Base-by-base conservation (phyloP, 2,113 vertebrate species). In the Peucedramus taeniatus region DNA sequence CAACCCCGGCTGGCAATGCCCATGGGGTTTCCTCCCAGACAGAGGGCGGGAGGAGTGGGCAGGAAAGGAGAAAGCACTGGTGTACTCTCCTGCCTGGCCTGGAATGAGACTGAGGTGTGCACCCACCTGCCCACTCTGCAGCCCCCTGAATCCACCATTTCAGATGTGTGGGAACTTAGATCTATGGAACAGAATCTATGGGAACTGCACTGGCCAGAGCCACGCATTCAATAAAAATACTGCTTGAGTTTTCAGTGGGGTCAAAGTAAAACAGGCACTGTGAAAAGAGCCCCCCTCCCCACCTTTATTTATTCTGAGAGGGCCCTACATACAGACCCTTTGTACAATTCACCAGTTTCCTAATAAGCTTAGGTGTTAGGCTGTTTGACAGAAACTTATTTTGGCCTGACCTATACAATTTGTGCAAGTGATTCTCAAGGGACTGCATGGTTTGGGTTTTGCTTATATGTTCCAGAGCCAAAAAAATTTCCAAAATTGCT, bases 331-430 rank as follows among this genome's bases (percentile, higher is more conserved):
- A 72, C 57, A 90, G 83, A 87, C 68, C 74, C 70, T 92, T 83
- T 56, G 89, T 83, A 92, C 90, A 90, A 94, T 57, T 91, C 84
- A 95, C 60, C 83, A 71, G 53, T 95, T 98, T 97, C 70, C 88
- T 96, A 97, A 98, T 97, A 97, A 98, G 71, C 89, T 14, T 93
- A 98, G 97, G 97, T 98, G 98, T 98, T 96, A 97, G 97, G 95
- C 79, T 97, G 95, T 94, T 97, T 96, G 97, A 98, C 94, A 98
- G 97, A 96, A 98, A 98, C 93, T 93, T 97, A 94, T 80, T 97
- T 95, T 97, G 95, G 90, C 90, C 87, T 98, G 97, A 98, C 96
- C 96, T 90, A 74, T n/a, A 92, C 90, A 88, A 83, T 95, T 96
- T 90, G 89, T 81, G 74, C 77, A 97, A 97, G 96, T 49, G 60